phyloP scores from a whole-genome alignment of 2,888 invertebrate species.

The Pyrrhia umbra region DNA sequence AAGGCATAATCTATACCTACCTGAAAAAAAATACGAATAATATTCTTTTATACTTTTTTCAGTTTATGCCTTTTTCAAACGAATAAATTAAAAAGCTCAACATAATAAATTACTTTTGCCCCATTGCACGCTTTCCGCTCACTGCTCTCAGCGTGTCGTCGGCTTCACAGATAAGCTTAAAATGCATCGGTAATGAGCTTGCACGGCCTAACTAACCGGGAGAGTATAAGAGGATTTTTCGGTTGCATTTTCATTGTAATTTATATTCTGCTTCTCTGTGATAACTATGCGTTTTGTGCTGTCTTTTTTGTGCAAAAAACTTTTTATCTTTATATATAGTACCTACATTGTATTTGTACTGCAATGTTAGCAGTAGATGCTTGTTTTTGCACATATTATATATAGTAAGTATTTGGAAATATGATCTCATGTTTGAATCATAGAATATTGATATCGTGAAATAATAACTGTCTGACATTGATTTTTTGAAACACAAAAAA shows the following conservation, averaged over 20 bases:
- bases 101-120: background rate
- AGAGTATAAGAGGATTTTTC: constrained; percentile 57
- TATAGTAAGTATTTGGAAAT: too few relatives aligned
- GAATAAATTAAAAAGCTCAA: background rate
- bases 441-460: too few relatives aligned
- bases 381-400: too few relatives aligned
- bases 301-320: constrained; percentile 26
- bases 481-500: too few relatives aligned
- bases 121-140: constrained; percentile 18
- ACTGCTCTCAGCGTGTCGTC: constrained; percentile 28
- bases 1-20: too few relatives aligned
- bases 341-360: too few relatives aligned
- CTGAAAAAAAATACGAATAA: too few relatives aligned
- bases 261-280: constrained; percentile 46
- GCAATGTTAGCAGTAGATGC: background rate
- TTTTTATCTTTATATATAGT: constrained; percentile 20
- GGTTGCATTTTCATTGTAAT: constrained; percentile 58
- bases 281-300: constrained; percentile 43
- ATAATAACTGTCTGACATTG: too few relatives aligned
- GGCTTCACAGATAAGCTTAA: constrained; percentile 62
- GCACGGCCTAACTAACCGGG: constrained; percentile 63
- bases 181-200: constrained; percentile 77
- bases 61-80: background rate
- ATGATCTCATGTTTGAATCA: too few relatives aligned
- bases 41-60: too few relatives aligned